These are phyloP conservation scores for Opisthograptis luteolata DNA, from an alignment of 2,888 invertebrate species.

Conservation along the genomic window DNA sequence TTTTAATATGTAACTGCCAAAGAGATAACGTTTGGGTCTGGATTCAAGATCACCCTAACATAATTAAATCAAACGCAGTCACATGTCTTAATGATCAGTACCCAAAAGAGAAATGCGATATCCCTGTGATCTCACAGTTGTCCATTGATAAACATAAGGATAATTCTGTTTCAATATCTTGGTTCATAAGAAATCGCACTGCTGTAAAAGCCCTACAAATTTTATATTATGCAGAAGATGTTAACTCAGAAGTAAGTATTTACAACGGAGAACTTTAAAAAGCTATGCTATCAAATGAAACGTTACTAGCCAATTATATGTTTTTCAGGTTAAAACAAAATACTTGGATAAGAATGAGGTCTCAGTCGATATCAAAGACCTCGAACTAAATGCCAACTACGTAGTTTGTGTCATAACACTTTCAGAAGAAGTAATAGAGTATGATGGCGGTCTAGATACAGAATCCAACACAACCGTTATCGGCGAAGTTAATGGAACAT, in stretches of 20 bases:
- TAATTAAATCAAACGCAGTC: slow-evolving; percentile 65
- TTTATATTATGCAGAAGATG: slow-evolving; percentile 87
- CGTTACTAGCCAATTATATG: too few species aligned
- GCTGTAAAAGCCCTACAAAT: slow-evolving; percentile 93
- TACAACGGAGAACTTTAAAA: background rate
- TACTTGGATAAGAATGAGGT: slow-evolving; percentile 69
- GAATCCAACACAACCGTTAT: slow-evolving; percentile 53
- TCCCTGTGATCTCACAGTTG: slow-evolving; percentile 92
- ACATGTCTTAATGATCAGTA: slow-evolving; percentile 71
- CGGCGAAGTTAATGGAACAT: slow-evolving; percentile 56
- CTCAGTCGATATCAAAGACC: slow-evolving; percentile 64
- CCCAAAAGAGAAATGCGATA: slow-evolving; percentile 78
- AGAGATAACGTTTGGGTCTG: slow-evolving; percentile 96
- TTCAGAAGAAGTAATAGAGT: slow-evolving; percentile 62
- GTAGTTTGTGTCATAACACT: slow-evolving; percentile 70
- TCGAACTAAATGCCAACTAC: slow-evolving; percentile 67
- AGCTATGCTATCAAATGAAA: background rate
- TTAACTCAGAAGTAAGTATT: slow-evolving; percentile 58
- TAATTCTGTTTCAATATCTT: slow-evolving; percentile 92
- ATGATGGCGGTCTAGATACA: slow-evolving; percentile 49
- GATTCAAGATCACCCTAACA: slow-evolving; percentile 92
- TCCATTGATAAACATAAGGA: slow-evolving; percentile 94
- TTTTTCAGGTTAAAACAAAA: slow-evolving; percentile 70
- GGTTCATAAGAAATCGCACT: slow-evolving; percentile 95
- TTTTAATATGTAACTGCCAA: slow-evolving; percentile 94